Evolutionary conservation across 2,113 vertebrate genomes (phyloP).

Genomic region (Sus scrofa): T2T-Sscrofa CM000823.6:49333501-49334000

Average conservation of each 20-base stretch:
- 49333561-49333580: too few relatives aligned
- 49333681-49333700: too few relatives aligned
- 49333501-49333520: neutral
- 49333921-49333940: conserved; percentile 63
- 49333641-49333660: too few relatives aligned
- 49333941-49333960: neutral
- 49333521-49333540: too few relatives aligned
- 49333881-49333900: neutral
- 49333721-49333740: too few relatives aligned
- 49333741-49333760: neutral
- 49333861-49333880: conserved; percentile 41
- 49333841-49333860: conserved; percentile 38
- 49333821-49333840: conserved; percentile 20
- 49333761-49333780: conserved; percentile 16
- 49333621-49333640: too few relatives aligned
- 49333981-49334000: neutral
- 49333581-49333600: too few relatives aligned
- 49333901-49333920: neutral
- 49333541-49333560: too few relatives aligned
- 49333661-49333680: too few relatives aligned
- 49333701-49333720: too few relatives aligned
- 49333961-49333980: conserved; percentile 6
- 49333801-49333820: conserved; percentile 27
- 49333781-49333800: neutral
- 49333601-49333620: too few relatives aligned